Percentiles rank a stretch among this genome's conserved stretches.
These are phyloP conservation scores for Cyclargus thomasi DNA, from an alignment of 1,140 invertebrate species.

Conservation along the genomic window DNA sequence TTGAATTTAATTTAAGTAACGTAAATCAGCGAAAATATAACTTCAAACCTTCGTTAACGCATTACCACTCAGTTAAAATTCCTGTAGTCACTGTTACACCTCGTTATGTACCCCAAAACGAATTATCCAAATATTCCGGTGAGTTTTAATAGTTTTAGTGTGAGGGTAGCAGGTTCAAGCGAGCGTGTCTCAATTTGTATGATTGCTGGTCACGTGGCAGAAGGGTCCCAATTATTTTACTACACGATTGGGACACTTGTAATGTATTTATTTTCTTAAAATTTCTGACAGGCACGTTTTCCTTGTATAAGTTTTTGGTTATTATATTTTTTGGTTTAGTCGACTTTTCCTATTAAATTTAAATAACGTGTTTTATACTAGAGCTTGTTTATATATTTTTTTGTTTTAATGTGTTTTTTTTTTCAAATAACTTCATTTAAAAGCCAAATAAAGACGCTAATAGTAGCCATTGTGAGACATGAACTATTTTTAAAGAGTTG, in stretches of 20 bases:
- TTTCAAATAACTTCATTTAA: too few species aligned
- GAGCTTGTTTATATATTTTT: too few species aligned
- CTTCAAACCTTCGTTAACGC: too few species aligned
- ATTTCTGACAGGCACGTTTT: neutral
- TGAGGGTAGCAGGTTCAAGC: slow-evolving; percentile 35
- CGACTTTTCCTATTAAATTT: too few species aligned
- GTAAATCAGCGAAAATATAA: too few species aligned
- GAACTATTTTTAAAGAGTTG: too few species aligned
- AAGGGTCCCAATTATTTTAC: slow-evolving; percentile 40
- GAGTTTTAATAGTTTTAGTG: slow-evolving; percentile 17
- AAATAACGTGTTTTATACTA: too few species aligned
- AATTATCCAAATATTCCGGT: slow-evolving; percentile 1
- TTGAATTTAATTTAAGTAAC: too few species aligned
- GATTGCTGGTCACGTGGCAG: slow-evolving; percentile 50
- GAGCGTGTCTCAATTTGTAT: slow-evolving; percentile 56
- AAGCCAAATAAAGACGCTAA: too few species aligned
- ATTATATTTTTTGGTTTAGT: neutral
- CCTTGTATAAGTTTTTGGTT: neutral
- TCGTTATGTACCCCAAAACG: neutral
- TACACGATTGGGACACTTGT: slow-evolving; percentile 39
- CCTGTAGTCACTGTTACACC: neutral
- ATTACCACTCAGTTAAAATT: neutral
- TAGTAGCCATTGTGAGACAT: too few species aligned
- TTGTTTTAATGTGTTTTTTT: too few species aligned
- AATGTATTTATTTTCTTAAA: slow-evolving; percentile 35